Conservation (phyloP, 2,113 vertebrate species). For the Gopherus evgoodei region DNA sequence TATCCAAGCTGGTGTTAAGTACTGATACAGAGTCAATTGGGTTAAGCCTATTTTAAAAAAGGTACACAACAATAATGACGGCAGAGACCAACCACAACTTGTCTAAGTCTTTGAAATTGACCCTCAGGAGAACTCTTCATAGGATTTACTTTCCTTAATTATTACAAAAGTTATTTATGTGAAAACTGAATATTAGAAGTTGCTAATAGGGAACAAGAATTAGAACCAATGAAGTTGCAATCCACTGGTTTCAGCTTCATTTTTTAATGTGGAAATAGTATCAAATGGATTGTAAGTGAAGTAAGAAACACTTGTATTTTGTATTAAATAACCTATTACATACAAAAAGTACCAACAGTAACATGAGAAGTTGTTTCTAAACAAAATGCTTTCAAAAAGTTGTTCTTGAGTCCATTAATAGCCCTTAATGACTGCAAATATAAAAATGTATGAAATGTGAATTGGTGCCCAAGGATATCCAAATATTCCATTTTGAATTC, state of each 20-base stretch:
- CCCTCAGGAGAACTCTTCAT: accelerated
- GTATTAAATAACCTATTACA: not conserved
- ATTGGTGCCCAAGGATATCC: not conserved
- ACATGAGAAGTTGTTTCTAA: not conserved
- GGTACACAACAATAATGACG: not conserved
- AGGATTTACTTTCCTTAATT: not conserved
- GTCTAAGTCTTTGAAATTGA: not conserved
- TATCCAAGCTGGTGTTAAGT: not conserved
- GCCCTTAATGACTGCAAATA: not conserved
- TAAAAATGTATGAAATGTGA: not conserved
- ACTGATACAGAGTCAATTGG: not conserved
- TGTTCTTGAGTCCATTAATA: not conserved
- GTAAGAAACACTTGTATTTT: not conserved
- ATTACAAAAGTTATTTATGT: not conserved
- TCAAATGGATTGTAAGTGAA: not conserved
- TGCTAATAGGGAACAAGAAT: not conserved
- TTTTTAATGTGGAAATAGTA: not conserved
- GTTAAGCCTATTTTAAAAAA: not conserved
- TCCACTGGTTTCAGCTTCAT: not conserved
- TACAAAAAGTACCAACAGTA: not conserved
- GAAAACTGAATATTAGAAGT: not conserved
- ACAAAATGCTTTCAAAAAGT: not conserved
- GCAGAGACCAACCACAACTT: not conserved
- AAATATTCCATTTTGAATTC: not conserved
- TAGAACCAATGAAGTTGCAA: not conserved